Conservation (phyloP, 2,797 vertebrate species). For the Anabas testudineus region DNA sequence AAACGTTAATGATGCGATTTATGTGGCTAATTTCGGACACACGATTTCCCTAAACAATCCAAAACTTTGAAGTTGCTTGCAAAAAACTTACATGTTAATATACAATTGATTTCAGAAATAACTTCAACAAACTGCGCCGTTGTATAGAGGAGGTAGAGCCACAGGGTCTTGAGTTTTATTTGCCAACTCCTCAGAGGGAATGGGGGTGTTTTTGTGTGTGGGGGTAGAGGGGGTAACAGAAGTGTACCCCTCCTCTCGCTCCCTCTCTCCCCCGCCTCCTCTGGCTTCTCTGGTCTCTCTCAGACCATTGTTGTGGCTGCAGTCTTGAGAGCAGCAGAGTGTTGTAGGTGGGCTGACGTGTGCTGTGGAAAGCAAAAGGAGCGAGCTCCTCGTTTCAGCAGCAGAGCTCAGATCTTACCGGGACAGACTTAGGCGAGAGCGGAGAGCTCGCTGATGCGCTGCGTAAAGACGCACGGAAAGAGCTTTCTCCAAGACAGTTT, state of each 20-base stretch:
- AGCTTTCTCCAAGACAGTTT: conserved; percentile 14
- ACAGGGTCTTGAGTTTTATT: conserved; percentile 31
- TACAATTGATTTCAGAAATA: background rate
- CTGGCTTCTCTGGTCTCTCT: conserved; percentile 47
- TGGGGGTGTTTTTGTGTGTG: conserved; percentile 37
- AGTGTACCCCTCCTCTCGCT: conserved; percentile 42
- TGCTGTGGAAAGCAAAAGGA: conserved; percentile 16
- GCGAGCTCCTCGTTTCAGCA: conserved; percentile 37
- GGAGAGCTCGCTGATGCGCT: conserved; percentile 34
- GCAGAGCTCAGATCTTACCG: conserved; percentile 20
- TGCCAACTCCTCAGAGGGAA: conserved; percentile 34
- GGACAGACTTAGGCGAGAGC: conserved; percentile 9
- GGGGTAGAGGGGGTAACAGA: conserved; percentile 65
- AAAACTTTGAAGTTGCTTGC: background rate
- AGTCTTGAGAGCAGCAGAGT: conserved; percentile 54
- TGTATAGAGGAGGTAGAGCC: conserved; percentile 7
- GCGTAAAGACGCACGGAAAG: conserved; percentile 71
- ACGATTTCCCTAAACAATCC: background rate
- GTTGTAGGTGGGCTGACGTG: conserved; percentile 47
- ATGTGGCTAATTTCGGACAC: conserved; percentile 3
- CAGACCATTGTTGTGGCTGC: conserved; percentile 84
- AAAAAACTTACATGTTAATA: background rate
- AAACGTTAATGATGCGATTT: conserved; percentile 48
- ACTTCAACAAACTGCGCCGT: background rate
- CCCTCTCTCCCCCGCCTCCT: background rate